Conservation (phyloP, 1,140 invertebrate species). For the Agrypnia vestita region DNA sequence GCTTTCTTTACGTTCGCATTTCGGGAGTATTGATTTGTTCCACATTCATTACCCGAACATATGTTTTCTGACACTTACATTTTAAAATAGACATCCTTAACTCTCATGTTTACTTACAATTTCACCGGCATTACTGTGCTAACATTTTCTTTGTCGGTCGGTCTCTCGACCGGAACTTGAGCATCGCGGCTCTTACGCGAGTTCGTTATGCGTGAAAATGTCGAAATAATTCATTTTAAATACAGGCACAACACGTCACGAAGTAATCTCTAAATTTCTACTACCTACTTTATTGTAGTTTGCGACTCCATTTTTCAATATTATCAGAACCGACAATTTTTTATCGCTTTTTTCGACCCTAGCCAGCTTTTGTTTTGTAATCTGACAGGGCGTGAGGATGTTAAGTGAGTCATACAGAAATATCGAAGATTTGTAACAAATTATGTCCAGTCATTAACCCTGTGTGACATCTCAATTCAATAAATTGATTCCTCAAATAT, state of each 20-base stretch:
- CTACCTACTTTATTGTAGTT: constrained; percentile 27
- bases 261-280: background rate
- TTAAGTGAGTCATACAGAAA: constrained; percentile 6
- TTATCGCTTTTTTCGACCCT: constrained; percentile 15
- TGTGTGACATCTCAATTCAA: background rate
- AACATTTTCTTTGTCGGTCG: constrained; percentile 43
- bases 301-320: background rate
- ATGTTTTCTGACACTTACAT: constrained; percentile 60
- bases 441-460: background rate
- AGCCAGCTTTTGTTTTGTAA: constrained; percentile 27
- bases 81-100: background rate
- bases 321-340: constrained; percentile 28
- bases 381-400: constrained; percentile 23
- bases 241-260: constrained; percentile 8
- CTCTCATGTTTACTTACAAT: background rate
- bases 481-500: constrained; percentile 15
- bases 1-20: constrained; percentile 38
- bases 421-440: constrained; percentile 7
- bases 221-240: constrained; percentile 4
- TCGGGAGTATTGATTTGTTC: constrained; percentile 70
- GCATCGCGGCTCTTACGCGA: constrained; percentile 30
- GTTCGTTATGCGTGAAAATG: background rate
- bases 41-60: constrained; percentile 67
- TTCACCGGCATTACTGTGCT: constrained; percentile 40
- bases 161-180: constrained; percentile 30